phyloP scores from a whole-genome alignment of 2,888 invertebrate genomes.

The Cryptosula pallasiana region DNA sequence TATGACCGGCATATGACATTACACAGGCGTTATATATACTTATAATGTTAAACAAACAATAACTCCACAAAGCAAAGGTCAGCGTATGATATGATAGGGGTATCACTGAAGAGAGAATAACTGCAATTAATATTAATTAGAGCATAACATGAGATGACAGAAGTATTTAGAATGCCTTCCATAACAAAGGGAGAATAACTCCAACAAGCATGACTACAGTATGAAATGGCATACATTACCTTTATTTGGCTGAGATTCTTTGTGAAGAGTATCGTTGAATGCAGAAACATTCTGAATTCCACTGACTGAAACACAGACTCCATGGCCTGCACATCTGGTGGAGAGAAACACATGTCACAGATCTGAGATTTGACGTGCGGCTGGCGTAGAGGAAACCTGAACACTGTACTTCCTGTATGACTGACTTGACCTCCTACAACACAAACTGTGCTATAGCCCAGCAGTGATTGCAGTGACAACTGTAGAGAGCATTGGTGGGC shows the following conservation, averaged over 20 bases:
- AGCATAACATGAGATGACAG: no score
- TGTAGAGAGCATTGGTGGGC: no score
- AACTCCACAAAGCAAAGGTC: no score
- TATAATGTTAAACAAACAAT: no score
- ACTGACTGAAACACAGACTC: constrained; percentile 23
- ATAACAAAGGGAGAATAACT: background rate
- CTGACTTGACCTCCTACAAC: constrained; percentile 20
- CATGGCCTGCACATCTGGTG: constrained; percentile 20
- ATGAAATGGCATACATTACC: background rate
- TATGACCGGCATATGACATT: no score
- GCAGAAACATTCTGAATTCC: constrained; percentile 24
- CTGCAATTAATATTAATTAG: no score
- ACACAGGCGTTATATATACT: no score
- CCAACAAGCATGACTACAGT: background rate
- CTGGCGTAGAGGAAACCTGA: constrained; percentile 5
- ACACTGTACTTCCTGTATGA: constrained; percentile 20
- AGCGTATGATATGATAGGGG: no score
- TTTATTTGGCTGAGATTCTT: constrained; percentile 5
- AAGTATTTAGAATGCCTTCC: no score
- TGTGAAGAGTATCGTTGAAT: constrained; percentile 19
- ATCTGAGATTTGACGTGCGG: constrained; percentile 8
- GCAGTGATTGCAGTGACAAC: no score
- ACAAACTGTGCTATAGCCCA: no score
- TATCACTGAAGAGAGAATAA: no score
- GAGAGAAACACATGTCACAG: constrained; percentile 19